Base-by-base conservation (phyloP, 2,888 invertebrate genomes). In the Lomographa bimaculata region DNA sequence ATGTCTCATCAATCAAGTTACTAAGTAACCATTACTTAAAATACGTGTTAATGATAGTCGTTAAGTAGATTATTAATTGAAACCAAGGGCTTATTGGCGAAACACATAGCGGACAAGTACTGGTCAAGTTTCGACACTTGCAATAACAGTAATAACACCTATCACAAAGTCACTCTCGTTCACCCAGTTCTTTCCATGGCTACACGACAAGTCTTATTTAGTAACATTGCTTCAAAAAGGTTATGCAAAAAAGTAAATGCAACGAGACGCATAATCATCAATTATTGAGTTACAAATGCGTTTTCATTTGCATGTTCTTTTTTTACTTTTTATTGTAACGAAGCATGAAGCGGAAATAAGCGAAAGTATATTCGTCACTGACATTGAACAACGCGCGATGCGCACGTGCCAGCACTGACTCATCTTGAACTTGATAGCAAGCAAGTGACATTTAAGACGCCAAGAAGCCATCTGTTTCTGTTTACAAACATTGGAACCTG, bases 371-470 rank as follows among this genome's bases (percentile, higher is more conserved):
- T 66, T 56, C 51, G 80, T 74, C 78, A 80, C 75, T 83, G 82
- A 79, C 79, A 80, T 80, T 80, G 76, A 73, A 54, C 64, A 58
- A 65, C 59, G 51, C 60, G 65, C 65, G 71, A 46, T 28, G 59
- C 64, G 55, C 57, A 54, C 60, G 59, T 24, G 25, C 35, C 7
- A 18, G n/a, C 23, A 24, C 35, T 58, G 57, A 38, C 64, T 81
- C 78, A 67, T 85, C 85, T 85, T 85, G 86, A 85, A 84, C 86
- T 86, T 86, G 80, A 64, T 65, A 64, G 61, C 50, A 46, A 60
- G 51, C 71, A 50, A 69, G 55, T 69, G 71, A 68, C 70, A 73
- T 74, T 77, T 51, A 19, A 38, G n/a, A n/a, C n/a, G n/a, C n/a
- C n/a, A n/a, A n/a, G 34, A 38, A 33, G 38, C 66, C 63, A 50